Conservation (phyloP, 2,797 vertebrate genomes). For the Alca torda region DNA sequence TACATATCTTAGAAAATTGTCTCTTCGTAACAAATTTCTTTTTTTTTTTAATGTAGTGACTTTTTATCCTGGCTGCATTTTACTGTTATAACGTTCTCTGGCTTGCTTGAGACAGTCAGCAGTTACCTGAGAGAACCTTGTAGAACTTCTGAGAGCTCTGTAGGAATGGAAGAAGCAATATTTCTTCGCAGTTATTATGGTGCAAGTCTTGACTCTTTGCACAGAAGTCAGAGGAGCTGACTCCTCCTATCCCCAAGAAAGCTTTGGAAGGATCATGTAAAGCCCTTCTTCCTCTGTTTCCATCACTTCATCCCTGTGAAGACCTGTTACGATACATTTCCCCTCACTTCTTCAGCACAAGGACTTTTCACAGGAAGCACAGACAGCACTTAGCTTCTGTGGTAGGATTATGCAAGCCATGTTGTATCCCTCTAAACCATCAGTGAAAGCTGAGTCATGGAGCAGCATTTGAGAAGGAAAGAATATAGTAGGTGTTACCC, state of each 20-base stretch:
- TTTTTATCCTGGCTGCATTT: neutral
- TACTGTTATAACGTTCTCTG: neutral
- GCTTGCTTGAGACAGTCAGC: neutral
- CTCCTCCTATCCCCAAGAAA: neutral
- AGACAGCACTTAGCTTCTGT: neutral
- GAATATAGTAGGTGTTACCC: neutral
- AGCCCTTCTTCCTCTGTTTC: neutral
- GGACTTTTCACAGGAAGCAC: neutral
- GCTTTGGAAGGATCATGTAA: neutral
- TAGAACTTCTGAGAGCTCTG: neutral
- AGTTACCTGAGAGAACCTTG: neutral
- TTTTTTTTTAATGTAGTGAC: neutral
- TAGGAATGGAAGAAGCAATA: neutral
- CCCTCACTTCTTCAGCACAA: neutral
- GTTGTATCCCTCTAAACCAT: neutral
- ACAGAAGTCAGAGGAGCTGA: neutral
- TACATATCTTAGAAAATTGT: neutral
- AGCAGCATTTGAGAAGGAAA: neutral
- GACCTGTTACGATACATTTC: neutral
- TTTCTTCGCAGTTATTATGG: neutral
- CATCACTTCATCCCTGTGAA: neutral
- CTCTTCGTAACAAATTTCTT: neutral
- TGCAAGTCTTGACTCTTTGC: neutral
- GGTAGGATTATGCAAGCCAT: neutral
- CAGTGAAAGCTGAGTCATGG: neutral